A percentile compares a stretch with the other conserved stretches of the same genome.
Evolutionary conservation across 2,113 vertebrate species (phyloP).

Genomic region (Kryptolebias marmoratus): DNA sequence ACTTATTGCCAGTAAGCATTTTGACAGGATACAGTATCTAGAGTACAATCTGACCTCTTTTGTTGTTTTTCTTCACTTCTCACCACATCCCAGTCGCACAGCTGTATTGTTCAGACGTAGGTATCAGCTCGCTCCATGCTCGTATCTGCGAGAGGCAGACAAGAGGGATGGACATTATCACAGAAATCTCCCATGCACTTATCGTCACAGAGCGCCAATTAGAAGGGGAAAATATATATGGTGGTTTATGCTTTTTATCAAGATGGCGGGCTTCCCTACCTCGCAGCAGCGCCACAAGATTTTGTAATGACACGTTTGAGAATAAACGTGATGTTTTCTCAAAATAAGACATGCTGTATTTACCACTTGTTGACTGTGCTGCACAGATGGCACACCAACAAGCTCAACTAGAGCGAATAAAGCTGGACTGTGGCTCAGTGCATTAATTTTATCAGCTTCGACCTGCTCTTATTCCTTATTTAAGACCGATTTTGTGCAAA

Average conservation of each 20-base stretch:
- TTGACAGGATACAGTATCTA: conserved; percentile 69
- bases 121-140: conserved; percentile 31
- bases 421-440: conserved; percentile 48
- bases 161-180: conserved; percentile 22
- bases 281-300: conserved; percentile 41
- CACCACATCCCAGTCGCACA: conserved; percentile 54
- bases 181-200: neutral
- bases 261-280: conserved; percentile 44
- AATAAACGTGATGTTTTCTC: conserved; percentile 61
- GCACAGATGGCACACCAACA: conserved; percentile 66
- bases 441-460: conserved; percentile 21
- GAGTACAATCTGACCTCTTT: conserved; percentile 72
- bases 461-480: too few species aligned
- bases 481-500: neutral
- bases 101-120: conserved; percentile 28
- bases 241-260: conserved; percentile 19
- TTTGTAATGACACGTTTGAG: conserved; percentile 50
- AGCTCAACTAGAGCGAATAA: conserved; percentile 45
- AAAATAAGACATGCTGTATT: conserved; percentile 61
- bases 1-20: conserved; percentile 53
- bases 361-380: conserved; percentile 64
- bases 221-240: neutral
- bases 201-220: conserved; percentile 5
- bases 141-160: conserved; percentile 36
- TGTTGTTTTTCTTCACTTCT: conserved; percentile 41